Evolutionary conservation across 2,113 vertebrate species (phyloP), one percentile per base, ranked within the genome.

Genomic region (Oreochromis spilurus): DNA sequence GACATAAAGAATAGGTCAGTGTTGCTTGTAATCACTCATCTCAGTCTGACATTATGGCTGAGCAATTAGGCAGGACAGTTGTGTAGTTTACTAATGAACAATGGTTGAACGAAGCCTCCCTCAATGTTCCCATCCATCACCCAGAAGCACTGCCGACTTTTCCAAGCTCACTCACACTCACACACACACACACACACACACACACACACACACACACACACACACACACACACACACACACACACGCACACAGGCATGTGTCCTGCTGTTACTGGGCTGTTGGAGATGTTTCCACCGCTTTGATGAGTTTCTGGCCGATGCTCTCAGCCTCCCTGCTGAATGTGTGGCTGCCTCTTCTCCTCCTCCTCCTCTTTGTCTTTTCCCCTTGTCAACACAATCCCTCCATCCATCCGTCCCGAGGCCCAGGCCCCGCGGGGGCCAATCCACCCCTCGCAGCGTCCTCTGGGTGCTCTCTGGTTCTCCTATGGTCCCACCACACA

Each of bases 371-470:
- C 90, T 88, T 92, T 87, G 81, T 95, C 94, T 93, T 94, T 94
- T 91, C 94, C 93, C 92, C 93, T 91, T 96, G 96, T 96, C 96
- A 96, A 95, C 90, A 93, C 93, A 90, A 94, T 94, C 93, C 91
- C 89, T 89, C 83, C 85, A 91, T 90, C 94, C 92, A 94, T 94
- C 92, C 91, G 87, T 94, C 88, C 89, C 72, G 70, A 92, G 87
- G 88, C 85, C 77, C 11, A 4, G 78, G 82, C 88, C 92, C 93
- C 10, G 89, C 58, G 43, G 95, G 94, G 91, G 90, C 82, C 86
- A 26, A 86, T 94, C 94, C 92, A 79, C 92, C 93, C 90, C 95
- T 94, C 77, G 79, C 93, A 11, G 94, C 58, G 91, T 96, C 95
- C 94, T 95, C 94, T 95, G 91, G 90, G 93, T 91, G 94, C 92